Evolutionary conservation across 2,113 vertebrate species (phyloP).

Genomic region (Hemiscyllium ocellatum): DNA sequence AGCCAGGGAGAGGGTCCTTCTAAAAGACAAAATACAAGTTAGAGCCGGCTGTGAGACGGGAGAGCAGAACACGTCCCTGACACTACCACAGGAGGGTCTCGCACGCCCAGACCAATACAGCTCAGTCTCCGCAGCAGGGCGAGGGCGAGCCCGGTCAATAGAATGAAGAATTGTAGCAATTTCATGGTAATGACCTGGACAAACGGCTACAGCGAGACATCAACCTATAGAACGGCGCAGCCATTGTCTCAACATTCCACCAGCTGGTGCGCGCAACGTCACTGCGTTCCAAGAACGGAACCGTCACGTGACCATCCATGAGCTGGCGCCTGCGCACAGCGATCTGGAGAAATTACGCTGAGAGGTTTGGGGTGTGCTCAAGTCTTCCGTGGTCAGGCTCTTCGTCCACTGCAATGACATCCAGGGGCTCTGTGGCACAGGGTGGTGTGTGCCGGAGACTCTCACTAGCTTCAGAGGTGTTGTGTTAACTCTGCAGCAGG

Average conservation of each 20-base stretch:
- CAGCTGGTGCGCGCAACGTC: not conserved
- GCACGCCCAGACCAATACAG: not conserved
- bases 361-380: no score
- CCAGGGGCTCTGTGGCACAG: not conserved
- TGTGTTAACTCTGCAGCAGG: no score
- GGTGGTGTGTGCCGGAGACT: no score
- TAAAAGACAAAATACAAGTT: not conserved
- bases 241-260: not conserved
- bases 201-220: not conserved
- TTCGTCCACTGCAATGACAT: not conserved
- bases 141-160: no score
- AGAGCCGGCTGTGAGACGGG: not conserved
- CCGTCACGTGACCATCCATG: not conserved
- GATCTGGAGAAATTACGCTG: not conserved
- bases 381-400: not conserved
- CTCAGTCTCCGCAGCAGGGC: not conserved
- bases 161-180: not conserved
- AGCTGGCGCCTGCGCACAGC: not conserved
- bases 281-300: not conserved
- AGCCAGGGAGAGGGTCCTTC: not conserved
- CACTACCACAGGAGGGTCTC: not conserved
- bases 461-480: no score
- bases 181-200: not conserved
- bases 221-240: not conserved
- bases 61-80: not conserved